Evolutionary conservation across 2,888 invertebrate species (phyloP).

Genomic region (Lampropteryx suffumata): DNA sequence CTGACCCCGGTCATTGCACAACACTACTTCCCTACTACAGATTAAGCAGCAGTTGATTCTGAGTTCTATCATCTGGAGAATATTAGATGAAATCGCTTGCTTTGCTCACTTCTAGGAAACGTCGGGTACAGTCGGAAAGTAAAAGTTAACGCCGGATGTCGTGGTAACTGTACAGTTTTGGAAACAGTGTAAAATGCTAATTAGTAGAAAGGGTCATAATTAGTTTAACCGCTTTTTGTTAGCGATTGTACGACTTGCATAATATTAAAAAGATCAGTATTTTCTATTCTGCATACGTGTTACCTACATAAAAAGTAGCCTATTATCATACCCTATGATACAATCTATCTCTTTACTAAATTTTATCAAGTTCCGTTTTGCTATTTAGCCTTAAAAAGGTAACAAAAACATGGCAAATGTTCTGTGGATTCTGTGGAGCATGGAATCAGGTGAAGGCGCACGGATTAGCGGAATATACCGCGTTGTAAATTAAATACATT

Average conservation of each 20-base stretch:
- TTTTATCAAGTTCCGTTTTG: too few relatives aligned
- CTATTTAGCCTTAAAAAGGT: too few relatives aligned
- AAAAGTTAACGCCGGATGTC: slow-evolving; percentile 31
- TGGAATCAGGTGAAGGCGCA: too few relatives aligned
- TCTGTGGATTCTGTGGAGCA: too few relatives aligned
- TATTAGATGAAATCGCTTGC: slow-evolving; percentile 13
- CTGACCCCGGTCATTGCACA: not conserved
- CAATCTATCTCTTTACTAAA: too few relatives aligned
- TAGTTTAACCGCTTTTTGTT: slow-evolving; percentile 12
- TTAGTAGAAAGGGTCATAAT: slow-evolving; percentile 33
- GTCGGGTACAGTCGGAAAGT: slow-evolving; percentile 26
- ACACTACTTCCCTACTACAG: slow-evolving; percentile 6
- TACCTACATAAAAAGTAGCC: too few relatives aligned
- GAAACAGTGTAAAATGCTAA: slow-evolving; percentile 31
- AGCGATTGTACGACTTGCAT: not conserved
- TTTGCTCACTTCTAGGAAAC: slow-evolving; percentile 21
- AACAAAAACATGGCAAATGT: too few relatives aligned
- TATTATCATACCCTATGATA: too few relatives aligned
- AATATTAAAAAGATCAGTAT: slow-evolving; percentile 2
- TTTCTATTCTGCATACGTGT: too few relatives aligned
- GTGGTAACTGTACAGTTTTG: slow-evolving; percentile 26
- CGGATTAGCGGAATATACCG: too few relatives aligned
- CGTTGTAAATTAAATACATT: too few relatives aligned
- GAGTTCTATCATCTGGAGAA: not conserved
- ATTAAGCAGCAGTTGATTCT: not conserved